These are phyloP conservation scores for Nemurella pictetii DNA, from an alignment of 2,888 invertebrate genomes.

Conservation along the genomic window DNA sequence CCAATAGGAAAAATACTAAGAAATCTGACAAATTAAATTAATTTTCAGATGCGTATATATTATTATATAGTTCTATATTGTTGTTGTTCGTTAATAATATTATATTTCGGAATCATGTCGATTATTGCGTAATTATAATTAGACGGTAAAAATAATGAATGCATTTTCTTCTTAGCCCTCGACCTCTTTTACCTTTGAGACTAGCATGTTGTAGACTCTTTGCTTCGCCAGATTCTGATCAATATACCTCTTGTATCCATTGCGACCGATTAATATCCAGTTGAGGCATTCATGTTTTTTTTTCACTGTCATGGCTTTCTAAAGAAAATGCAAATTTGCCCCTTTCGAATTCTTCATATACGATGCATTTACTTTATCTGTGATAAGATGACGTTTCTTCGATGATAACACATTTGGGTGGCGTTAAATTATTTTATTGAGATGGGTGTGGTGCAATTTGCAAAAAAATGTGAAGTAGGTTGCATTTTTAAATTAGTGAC, in stretches of 20 bases:
- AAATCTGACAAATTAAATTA: constrained; percentile 13
- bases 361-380: not conserved
- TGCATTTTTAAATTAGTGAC: not conserved
- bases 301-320: not conserved
- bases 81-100: constrained; percentile 40
- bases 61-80: constrained; percentile 40
- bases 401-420: not conserved
- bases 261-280: not conserved
- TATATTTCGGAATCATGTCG: constrained; percentile 31
- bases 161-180: not conserved
- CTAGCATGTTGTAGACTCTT: not conserved
- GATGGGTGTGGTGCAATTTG: not conserved
- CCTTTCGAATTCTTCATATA: not conserved
- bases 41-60: constrained; percentile 1
- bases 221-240: not conserved
- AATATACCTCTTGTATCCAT: not conserved
- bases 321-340: not conserved
- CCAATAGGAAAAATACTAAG: not conserved
- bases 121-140: not conserved
- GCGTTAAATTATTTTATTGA: not conserved
- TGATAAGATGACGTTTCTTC: not conserved
- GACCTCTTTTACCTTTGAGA: constrained; percentile 3
- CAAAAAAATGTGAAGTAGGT: not conserved
- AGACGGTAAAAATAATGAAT: not conserved
- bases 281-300: not conserved